phyloP scores from a whole-genome alignment of 2,888 invertebrate genomes.

The Amiota mariae region DNA sequence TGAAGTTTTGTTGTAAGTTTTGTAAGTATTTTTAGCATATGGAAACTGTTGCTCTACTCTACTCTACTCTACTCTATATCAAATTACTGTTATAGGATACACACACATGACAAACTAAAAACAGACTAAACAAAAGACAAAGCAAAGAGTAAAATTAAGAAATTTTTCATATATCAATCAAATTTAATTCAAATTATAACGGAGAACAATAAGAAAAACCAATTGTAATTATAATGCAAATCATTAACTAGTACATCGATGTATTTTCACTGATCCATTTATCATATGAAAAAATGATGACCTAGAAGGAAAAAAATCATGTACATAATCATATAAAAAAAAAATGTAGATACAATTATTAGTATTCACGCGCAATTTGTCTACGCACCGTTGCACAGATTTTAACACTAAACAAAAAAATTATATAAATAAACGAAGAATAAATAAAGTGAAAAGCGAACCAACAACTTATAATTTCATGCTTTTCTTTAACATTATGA shows the following conservation, averaged over 20 bases:
- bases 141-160: too few relatives aligned
- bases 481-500: slow-evolving; percentile 20
- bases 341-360: background rate
- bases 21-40: slow-evolving; percentile 9
- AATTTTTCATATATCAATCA: too few relatives aligned
- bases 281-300: too few relatives aligned
- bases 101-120: background rate
- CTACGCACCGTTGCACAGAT: slow-evolving; percentile 11
- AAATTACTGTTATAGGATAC: background rate
- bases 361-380: slow-evolving; percentile 1
- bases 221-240: too few relatives aligned
- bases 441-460: background rate
- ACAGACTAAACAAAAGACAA: too few relatives aligned
- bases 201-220: too few relatives aligned
- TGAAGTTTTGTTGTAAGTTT: background rate
- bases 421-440: background rate
- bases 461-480: slow-evolving; percentile 11
- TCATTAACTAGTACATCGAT: too few relatives aligned
- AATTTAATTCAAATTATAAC: too few relatives aligned
- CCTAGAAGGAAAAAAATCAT: too few relatives aligned
- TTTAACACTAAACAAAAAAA: background rate
- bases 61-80: background rate
- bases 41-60: background rate
- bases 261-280: too few relatives aligned
- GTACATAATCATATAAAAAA: too few relatives aligned